phyloP scores from a whole-genome alignment of 2,797 vertebrate genomes.

The Acropternis orthonyx region DNA sequence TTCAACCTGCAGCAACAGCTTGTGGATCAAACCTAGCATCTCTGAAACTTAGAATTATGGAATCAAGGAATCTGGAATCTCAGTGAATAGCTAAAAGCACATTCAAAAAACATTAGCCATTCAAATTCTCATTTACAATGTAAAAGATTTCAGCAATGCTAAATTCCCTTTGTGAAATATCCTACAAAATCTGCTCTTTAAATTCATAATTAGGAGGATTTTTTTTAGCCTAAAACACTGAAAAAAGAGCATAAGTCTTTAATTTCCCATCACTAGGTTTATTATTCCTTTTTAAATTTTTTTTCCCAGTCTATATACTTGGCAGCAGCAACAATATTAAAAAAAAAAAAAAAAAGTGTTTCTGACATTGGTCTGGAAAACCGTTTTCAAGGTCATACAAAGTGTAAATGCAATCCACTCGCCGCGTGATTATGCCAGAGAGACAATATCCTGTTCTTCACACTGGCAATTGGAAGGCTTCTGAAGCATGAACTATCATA shows the following conservation, averaged over 20 bases:
- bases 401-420: not conserved
- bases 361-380: not conserved
- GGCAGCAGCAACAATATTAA: not conserved
- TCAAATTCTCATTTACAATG: not conserved
- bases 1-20: not conserved
- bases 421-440: not conserved
- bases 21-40: not conserved
- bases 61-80: not conserved
- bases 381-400: conserved; percentile 69
- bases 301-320: not conserved
- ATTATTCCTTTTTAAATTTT: not conserved
- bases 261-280: not conserved
- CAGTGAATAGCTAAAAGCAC: not conserved
- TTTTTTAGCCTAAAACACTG: not conserved
- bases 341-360: not conserved
- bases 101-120: not conserved
- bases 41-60: not conserved
- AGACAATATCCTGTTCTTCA: conserved; percentile 58
- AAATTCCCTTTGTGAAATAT: not conserved
- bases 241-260: not conserved
- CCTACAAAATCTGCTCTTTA: not conserved
- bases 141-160: not conserved
- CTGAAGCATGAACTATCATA: conserved; percentile 77
- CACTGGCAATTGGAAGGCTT: conserved; percentile 27
- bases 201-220: not conserved